Conservation (phyloP, 1,140 invertebrate genomes). For the Caerostris extrusa region DNA sequence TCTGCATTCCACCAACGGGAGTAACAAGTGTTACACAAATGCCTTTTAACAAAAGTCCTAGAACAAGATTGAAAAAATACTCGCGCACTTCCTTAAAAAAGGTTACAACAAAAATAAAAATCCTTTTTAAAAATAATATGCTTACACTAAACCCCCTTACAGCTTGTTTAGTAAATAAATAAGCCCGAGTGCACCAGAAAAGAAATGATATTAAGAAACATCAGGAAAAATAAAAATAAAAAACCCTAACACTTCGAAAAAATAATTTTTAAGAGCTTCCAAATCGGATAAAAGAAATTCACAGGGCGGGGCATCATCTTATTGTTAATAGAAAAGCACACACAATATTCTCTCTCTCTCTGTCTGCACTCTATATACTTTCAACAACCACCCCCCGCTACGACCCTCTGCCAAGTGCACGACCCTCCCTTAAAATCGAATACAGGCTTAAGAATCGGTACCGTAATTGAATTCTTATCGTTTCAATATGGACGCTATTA, state of each 20-base stretch:
- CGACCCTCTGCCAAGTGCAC: neutral
- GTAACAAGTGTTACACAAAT: no score
- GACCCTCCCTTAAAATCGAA: constrained; percentile 70
- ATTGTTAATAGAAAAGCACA: constrained; percentile 34
- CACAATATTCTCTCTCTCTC: neutral
- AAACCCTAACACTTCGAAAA: neutral
- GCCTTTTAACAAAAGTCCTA: no score
- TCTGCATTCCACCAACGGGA: no score
- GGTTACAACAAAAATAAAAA: neutral
- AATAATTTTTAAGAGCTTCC: constrained; percentile 43
- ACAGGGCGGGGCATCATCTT: neutral
- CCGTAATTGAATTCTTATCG: constrained; percentile 76
- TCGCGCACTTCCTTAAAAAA: neutral
- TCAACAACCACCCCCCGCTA: constrained; percentile 10
- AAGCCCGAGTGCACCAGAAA: neutral
- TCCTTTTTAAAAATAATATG: neutral
- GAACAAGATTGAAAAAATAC: no score
- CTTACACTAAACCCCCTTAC: neutral
- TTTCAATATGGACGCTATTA: constrained; percentile 76
- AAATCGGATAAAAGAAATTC: constrained; percentile 31
- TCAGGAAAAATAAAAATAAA: neutral
- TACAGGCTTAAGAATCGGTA: constrained; percentile 68
- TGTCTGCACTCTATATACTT: constrained; percentile 25
- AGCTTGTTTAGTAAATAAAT: neutral
- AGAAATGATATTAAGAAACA: neutral